Evolutionary conservation across 2,113 vertebrate genomes (phyloP).

Genomic region (Odontesthes bonariensis): DNA sequence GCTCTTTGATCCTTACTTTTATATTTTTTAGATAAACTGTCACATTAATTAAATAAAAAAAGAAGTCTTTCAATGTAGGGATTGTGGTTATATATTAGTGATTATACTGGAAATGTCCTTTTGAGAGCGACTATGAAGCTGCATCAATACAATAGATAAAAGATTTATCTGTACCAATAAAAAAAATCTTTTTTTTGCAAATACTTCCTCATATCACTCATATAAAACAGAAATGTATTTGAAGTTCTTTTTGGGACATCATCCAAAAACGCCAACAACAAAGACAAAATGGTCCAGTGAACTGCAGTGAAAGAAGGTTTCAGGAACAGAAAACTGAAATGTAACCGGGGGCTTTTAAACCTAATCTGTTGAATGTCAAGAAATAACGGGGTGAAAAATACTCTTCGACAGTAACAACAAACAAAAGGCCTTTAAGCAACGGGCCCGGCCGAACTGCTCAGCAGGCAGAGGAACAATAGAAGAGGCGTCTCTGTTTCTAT

Average conservation of each 20-base stretch:
- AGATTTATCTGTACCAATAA: background rate
- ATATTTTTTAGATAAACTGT: background rate
- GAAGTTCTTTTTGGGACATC: background rate
- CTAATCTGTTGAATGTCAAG: background rate
- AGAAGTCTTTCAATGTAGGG: no score
- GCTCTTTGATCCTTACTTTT: background rate
- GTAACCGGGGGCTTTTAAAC: conserved; percentile 14
- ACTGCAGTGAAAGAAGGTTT: conserved; percentile 12
- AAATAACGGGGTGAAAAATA: conserved; percentile 3
- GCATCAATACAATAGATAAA: background rate
- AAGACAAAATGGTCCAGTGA: background rate
- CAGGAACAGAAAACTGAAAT: background rate
- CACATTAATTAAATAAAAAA: background rate
- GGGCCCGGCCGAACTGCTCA: conserved; percentile 28
- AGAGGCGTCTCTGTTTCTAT: conserved; percentile 6
- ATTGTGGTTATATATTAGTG: background rate
- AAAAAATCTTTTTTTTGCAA: background rate
- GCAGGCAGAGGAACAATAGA: conserved; percentile 43
- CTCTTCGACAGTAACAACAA: conserved; percentile 29
- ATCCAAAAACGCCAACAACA: background rate
- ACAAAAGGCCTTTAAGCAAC: conserved; percentile 45
- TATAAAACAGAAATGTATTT: background rate
- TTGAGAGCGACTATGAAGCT: background rate
- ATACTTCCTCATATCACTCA: background rate
- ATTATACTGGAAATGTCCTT: background rate